phyloP scores from a whole-genome alignment of 2,888 invertebrate genomes.

The Drosophila diplacantha region DNA sequence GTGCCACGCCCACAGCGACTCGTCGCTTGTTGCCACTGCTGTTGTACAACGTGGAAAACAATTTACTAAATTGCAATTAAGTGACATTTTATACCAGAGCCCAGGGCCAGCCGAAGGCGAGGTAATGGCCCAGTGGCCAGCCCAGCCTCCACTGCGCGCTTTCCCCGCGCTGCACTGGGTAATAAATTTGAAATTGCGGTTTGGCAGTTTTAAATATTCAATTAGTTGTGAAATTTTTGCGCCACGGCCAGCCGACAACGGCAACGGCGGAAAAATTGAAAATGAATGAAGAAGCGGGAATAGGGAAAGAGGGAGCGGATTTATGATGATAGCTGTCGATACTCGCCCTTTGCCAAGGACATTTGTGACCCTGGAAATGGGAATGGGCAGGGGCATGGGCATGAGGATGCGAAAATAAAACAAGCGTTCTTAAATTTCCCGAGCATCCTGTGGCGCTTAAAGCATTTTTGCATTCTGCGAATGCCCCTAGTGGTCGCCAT shows the following conservation, averaged over 20 bases:
- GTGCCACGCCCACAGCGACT: slow-evolving; percentile 21
- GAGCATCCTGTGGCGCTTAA: slow-evolving; percentile 23
- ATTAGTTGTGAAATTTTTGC: slow-evolving; percentile 74
- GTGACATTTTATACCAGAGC: slow-evolving; percentile 69
- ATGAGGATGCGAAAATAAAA: slow-evolving; percentile 10
- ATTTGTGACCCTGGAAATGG: slow-evolving; percentile 30
- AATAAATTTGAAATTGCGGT: slow-evolving; percentile 76
- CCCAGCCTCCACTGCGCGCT: not conserved
- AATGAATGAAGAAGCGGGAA: slow-evolving; percentile 15
- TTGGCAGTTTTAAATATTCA: slow-evolving; percentile 75
- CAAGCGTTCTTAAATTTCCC: slow-evolving; percentile 13
- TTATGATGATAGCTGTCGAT: slow-evolving; percentile 54
- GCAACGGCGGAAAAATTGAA: slow-evolving; percentile 32
- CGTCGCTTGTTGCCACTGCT: slow-evolving; percentile 68
- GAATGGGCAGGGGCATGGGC: not conserved
- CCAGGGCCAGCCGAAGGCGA: slow-evolving; percentile 17
- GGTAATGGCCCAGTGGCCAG: slow-evolving; percentile 35
- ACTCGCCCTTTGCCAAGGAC: slow-evolving; percentile 43
- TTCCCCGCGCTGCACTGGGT: slow-evolving; percentile 54
- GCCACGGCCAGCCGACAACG: slow-evolving; percentile 27
- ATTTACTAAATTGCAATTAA: slow-evolving; percentile 77
- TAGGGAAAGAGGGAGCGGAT: not conserved
- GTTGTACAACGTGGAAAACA: slow-evolving; percentile 73
- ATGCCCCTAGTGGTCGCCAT: slow-evolving; percentile 36
- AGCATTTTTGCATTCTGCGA: slow-evolving; percentile 25